phyloP scores from a whole-genome alignment of 2,113 vertebrate species.

The Silurus meridionalis region DNA sequence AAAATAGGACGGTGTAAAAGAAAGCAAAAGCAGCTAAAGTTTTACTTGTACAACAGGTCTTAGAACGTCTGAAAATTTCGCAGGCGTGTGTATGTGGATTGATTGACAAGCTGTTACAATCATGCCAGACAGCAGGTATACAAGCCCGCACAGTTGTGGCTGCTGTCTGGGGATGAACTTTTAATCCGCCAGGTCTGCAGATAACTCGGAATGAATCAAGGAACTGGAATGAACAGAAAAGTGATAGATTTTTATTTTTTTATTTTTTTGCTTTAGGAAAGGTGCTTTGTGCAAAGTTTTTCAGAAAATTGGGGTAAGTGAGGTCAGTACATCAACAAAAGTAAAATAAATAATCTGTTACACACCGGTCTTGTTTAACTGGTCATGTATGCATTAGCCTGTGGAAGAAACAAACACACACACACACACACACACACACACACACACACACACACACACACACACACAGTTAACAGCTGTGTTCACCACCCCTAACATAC shows the following conservation, averaged over 20 bases:
- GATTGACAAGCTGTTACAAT: constrained; percentile 10
- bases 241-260: neutral
- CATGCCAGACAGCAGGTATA: constrained; percentile 2
- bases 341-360: constrained; percentile 9
- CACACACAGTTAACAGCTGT: constrained; percentile 41
- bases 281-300: neutral
- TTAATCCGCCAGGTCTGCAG: neutral
- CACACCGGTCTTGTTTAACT: neutral
- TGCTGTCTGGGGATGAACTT: neutral
- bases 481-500: constrained; percentile 62
- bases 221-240: neutral
- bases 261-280: neutral
- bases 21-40: neutral
- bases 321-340: neutral
- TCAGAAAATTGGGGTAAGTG: neutral
- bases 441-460: constrained; percentile 27
- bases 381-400: constrained; percentile 25
- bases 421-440: neutral
- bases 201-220: neutral
- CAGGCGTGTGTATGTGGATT: neutral
- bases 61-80: neutral
- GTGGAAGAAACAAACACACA: constrained; percentile 47
- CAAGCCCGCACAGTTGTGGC: constrained; percentile 23
- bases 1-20: neutral
- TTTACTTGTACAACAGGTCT: neutral